A percentile compares a stretch with the other conserved stretches of the same genome.
Conservation (phyloP, 1,140 invertebrate genomes). For the Temnothorax longispinosus region DNA sequence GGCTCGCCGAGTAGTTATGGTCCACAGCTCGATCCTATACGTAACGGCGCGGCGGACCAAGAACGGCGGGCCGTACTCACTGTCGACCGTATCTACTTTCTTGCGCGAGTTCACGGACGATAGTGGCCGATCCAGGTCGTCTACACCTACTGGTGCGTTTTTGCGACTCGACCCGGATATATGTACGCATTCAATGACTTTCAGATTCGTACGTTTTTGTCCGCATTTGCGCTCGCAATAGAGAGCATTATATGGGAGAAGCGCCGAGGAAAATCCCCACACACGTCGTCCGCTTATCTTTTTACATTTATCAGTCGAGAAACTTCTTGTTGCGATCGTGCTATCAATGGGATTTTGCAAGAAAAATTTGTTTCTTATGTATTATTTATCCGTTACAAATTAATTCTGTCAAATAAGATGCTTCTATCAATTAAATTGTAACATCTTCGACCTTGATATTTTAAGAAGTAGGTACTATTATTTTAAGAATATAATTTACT, state of each 20-base stretch:
- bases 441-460: background rate
- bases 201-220: slow-evolving; percentile 59
- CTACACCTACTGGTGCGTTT: slow-evolving; percentile 47
- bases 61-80: slow-evolving; percentile 46
- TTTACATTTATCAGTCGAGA: slow-evolving; percentile 49
- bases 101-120: slow-evolving; percentile 44
- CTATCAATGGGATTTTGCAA: background rate
- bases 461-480: background rate
- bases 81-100: slow-evolving; percentile 61
- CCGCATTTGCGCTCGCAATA: slow-evolving; percentile 51
- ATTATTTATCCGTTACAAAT: background rate
- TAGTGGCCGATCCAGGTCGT: slow-evolving; percentile 40
- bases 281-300: slow-evolving; percentile 45
- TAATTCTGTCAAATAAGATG: slow-evolving; percentile 3
- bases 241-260: slow-evolving; percentile 41
- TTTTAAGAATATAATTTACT: background rate
- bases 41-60: slow-evolving; percentile 46
- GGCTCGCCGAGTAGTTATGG: slow-evolving; percentile 32
- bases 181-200: slow-evolving; percentile 55
- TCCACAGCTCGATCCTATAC: background rate
- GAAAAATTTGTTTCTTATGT: background rate
- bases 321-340: slow-evolving; percentile 28
- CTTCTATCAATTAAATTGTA: background rate
- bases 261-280: slow-evolving; percentile 11
- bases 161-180: slow-evolving; percentile 43